phyloP scores from a whole-genome alignment of 2,797 vertebrate genomes.

The Amniataba percoides region DNA sequence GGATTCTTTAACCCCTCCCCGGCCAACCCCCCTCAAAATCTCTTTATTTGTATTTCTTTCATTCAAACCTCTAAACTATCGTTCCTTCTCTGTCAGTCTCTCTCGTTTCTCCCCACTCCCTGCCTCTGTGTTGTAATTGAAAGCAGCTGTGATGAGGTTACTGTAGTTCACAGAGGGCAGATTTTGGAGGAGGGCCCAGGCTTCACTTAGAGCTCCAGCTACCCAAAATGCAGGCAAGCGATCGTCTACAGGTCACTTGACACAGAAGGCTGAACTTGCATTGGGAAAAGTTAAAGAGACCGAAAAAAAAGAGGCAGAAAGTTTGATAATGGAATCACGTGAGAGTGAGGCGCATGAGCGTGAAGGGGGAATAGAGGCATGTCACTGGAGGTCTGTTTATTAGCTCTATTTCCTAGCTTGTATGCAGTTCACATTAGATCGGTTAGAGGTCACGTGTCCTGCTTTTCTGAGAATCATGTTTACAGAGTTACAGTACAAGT shows the following conservation, averaged over 20 bases:
- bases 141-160: constrained; percentile 87
- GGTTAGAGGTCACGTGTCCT: background rate
- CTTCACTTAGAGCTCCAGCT: constrained; percentile 54
- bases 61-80: constrained; percentile 46
- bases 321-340: background rate
- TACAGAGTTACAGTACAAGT: background rate
- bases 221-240: constrained; percentile 49
- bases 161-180: constrained; percentile 75
- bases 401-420: constrained; percentile 2
- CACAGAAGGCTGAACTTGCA: constrained; percentile 18
- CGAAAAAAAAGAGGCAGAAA: constrained; percentile 10
- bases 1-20: constrained; percentile 2
- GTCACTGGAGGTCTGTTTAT: constrained; percentile 8
- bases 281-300: constrained; percentile 32
- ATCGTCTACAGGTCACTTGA: constrained; percentile 29
- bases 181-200: constrained; percentile 58
- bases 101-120: constrained; percentile 45
- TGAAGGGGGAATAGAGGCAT: constrained; percentile 4
- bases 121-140: constrained; percentile 82
- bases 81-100: constrained; percentile 48
- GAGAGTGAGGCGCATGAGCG: background rate
- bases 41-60: constrained; percentile 58
- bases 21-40: background rate
- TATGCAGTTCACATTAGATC: constrained; percentile 10
- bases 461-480: background rate